Evolutionary conservation across 2,797 vertebrate genomes (phyloP).

Genomic region (Onychomys leucogaster): DNA sequence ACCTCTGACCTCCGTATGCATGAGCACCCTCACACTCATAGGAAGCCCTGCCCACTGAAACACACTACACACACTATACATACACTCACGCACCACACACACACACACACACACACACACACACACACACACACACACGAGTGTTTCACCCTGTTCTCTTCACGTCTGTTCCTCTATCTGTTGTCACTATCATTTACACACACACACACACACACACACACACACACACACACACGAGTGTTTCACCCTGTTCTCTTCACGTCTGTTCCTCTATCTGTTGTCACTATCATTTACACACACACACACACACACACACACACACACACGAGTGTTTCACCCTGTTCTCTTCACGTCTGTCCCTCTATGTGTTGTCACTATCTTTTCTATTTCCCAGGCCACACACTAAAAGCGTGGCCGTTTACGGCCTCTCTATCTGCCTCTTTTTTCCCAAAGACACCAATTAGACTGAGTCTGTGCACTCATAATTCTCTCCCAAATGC

Average conservation of each 20-base stretch:
- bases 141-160: too few relatives aligned
- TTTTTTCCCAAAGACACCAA: background rate
- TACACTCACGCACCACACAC: background rate
- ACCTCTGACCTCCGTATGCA: background rate
- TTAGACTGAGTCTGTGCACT: background rate
- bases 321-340: too few relatives aligned
- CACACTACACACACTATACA: too few relatives aligned
- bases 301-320: background rate
- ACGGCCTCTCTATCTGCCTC: background rate
- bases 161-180: too few relatives aligned
- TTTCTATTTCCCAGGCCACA: background rate
- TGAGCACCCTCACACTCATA: background rate
- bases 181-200: too few relatives aligned
- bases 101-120: background rate
- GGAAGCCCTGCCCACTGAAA: background rate
- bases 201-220: fast-evolving
- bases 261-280: too few relatives aligned
- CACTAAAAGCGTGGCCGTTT: background rate
- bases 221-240: background rate
- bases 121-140: too few relatives aligned
- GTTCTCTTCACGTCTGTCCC: too few relatives aligned
- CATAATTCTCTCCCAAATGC: background rate
- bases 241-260: too few relatives aligned
- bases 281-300: too few relatives aligned
- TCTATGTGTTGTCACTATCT: too few relatives aligned